Evolutionary conservation across 2,888 invertebrate species (phyloP).

Genomic region (Hirudinaria manillensis): DNA sequence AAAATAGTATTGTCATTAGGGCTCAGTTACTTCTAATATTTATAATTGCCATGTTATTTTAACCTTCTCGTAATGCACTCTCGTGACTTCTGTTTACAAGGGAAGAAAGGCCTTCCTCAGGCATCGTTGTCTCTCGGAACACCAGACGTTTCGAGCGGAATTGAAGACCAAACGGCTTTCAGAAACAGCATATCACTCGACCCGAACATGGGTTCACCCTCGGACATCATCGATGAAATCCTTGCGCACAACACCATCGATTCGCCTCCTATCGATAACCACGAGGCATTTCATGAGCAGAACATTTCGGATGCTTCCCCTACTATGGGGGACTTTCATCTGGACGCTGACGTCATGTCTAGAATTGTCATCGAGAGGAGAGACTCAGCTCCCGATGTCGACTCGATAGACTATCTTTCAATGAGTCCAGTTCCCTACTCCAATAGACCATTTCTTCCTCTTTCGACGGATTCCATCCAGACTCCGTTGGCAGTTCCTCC

Average conservation of each 20-base stretch:
- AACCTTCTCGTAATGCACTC: too few relatives aligned
- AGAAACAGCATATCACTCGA: conserved; percentile 7
- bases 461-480: background rate
- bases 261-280: background rate
- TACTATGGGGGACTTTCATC: too few relatives aligned
- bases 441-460: too few relatives aligned
- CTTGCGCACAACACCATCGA: background rate
- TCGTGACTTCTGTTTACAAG: background rate
- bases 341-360: too few relatives aligned
- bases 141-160: background rate
- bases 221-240: background rate
- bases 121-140: background rate
- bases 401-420: too few relatives aligned
- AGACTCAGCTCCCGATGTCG: too few relatives aligned
- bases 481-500: background rate
- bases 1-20: too few relatives aligned
- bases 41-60: too few relatives aligned
- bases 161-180: background rate
- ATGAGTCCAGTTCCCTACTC: too few relatives aligned
- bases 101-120: background rate
- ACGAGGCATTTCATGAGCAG: background rate
- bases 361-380: too few relatives aligned
- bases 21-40: too few relatives aligned
- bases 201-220: background rate
- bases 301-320: too few relatives aligned